Base-by-base conservation (phyloP, 2,888 invertebrate genomes). In the Habrosyne pyritoides region DNA sequence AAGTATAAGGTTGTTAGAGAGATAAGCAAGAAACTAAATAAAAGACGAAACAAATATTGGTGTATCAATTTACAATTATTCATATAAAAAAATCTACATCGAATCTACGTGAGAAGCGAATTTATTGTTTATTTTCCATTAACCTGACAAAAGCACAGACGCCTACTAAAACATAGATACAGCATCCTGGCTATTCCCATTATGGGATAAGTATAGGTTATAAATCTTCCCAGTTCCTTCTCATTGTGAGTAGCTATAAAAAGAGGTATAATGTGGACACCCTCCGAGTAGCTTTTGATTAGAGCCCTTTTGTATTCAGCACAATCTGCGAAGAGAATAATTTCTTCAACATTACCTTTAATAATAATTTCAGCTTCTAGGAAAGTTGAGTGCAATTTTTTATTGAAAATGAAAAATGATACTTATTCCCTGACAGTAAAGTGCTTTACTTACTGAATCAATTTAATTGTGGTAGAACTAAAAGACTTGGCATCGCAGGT, bases 221-320 rank as follows among this genome's bases (percentile, higher is more conserved):
- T 62, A 62, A 62, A 60, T 62, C 57, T 55, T 52, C 57, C 48
- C 28, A 24, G 24, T 30, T 36, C 49, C 52, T 26, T 28, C 53
- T 53, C 24, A 53, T 55, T 60, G 52, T 60, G 51, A 12, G 52
- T 56, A 52, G 51, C 49, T 50, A 71, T 69, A 66, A 66, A 67
- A 64, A 62, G 18, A 62, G 63, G 59, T 53, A 53, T 52, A 54
- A 54, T 51, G 24, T 24, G 53, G 42, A 47, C 53, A 48, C 50
- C 42, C 42, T 56, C 51, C 51, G 54, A 68, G 63, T 63, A 66
- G 68, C 73, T 75, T 81, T 77, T 79, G 73, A 82, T 80, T 76
- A 77, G 63, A 64, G 53, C 54, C 56, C 65, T 70, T 73, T 79
- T 80, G 73, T 75, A 64, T 57, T 66, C 52, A 47, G 48, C 47